Base-by-base conservation (phyloP, 1,140 invertebrate genomes). In the Laodelphax striatellus region DNA sequence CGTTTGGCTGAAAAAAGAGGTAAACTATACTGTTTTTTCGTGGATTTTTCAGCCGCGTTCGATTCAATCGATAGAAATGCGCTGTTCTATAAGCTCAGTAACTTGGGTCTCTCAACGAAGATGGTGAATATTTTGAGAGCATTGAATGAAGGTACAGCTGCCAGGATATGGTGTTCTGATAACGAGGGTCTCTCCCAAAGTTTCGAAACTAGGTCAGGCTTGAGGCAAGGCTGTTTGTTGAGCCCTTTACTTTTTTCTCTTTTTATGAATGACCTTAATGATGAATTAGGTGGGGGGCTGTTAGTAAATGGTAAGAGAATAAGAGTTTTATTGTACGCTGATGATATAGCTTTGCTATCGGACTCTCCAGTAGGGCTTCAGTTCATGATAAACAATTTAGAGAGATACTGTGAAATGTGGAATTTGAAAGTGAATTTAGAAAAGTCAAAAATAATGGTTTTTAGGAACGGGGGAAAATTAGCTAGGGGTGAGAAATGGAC, bases 381-480 rank as follows among this genome's bases (percentile, higher is more conserved):
- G 52, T 55, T 53, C 55, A 62, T 58, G 41, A 38, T 66, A 5
- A 56, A 13, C 10, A 50, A 52, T 1, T 13, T 67, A 17, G 38
- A 59, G 42, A 52, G 66, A 41, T 67, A 66, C 55, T 66, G 63
- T 50, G 22, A 28, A 4, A 1, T 21, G 1, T 64, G 55, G 31
- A 46, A 52, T 10, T 52, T 64, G 41, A 60, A 22, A 19, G 62
- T 66, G 0, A 67, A 67, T 28, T 34, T 57, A 1, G 63, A 63
- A 13, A 67, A 67, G 60, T 65, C 63, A 8, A 66, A 64, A 43
- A 61, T 66, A 54, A 19, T 67, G 14, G 60, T 64, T 28, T 67
- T 65, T 43, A 59, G 57, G 55, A 57, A 57, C n/a, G 61, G 63
- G 0, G 61, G 67, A 5, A 58, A 46, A 52, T 10, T 53, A 14